A percentile compares a stretch with the other conserved stretches of the same genome.
Conservation (phyloP, 2,797 vertebrate genomes). For the Sebastes trivittatus region DNA sequence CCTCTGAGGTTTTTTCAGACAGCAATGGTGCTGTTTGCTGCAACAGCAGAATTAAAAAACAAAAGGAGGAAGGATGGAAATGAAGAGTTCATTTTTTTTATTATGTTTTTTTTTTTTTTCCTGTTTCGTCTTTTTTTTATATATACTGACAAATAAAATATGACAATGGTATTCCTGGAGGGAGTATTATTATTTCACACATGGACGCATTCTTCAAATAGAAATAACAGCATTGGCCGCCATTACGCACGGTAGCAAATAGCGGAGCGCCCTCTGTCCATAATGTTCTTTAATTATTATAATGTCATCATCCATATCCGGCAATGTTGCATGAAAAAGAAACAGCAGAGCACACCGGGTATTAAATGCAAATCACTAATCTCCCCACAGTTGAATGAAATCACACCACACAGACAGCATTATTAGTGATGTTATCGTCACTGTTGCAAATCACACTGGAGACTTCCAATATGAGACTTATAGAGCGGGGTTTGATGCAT, state of each 20-base stretch:
- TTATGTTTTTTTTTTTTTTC: slow-evolving; percentile 41
- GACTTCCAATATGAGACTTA: slow-evolving; percentile 49
- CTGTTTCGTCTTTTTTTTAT: slow-evolving; percentile 65
- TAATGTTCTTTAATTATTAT: slow-evolving; percentile 86
- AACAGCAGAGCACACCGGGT: slow-evolving; percentile 74
- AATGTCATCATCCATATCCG: slow-evolving; percentile 84
- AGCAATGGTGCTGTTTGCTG: slow-evolving; percentile 81
- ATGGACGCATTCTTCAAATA: slow-evolving; percentile 81
- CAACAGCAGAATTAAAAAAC: slow-evolving; percentile 83
- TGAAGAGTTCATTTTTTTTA: slow-evolving; percentile 67
- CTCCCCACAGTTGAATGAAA: slow-evolving; percentile 79
- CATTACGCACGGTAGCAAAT: slow-evolving; percentile 77
- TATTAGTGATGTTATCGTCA: slow-evolving; percentile 78
- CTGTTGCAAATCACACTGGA: slow-evolving; percentile 62
- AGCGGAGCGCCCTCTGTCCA: slow-evolving; percentile 73
- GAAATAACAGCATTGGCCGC: slow-evolving; percentile 81
- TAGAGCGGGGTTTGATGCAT: slow-evolving; percentile 31
- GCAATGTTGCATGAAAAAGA: slow-evolving; percentile 78
- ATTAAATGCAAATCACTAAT: slow-evolving; percentile 84
- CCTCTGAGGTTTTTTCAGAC: slow-evolving; percentile 83
- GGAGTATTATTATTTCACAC: slow-evolving; percentile 86
- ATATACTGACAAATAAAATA: slow-evolving; percentile 76
- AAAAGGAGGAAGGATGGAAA: slow-evolving; percentile 67
- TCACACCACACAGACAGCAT: slow-evolving; percentile 74
- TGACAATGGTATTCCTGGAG: slow-evolving; percentile 80